Evolutionary conservation across 2,888 invertebrate genomes (phyloP).

Genomic region (Eupithecia subfuscata): DNA sequence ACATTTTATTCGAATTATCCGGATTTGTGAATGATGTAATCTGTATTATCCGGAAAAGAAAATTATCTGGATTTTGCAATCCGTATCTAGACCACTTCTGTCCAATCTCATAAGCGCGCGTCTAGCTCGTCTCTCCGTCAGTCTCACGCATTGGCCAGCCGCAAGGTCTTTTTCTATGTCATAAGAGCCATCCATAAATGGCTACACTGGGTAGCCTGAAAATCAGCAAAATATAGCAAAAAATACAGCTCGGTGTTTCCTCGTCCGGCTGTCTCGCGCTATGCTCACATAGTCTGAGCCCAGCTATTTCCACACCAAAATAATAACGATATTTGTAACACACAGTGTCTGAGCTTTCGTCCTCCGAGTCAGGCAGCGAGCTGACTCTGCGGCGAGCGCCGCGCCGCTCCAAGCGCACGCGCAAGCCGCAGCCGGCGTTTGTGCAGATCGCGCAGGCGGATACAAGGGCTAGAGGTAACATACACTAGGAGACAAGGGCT

Average conservation of each 20-base stretch:
- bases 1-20: too few relatives aligned
- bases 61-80: too few relatives aligned
- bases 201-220: too few relatives aligned
- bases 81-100: too few relatives aligned
- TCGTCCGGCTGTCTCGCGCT: too few relatives aligned
- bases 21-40: too few relatives aligned
- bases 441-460: conserved; percentile 73
- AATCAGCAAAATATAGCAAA: too few relatives aligned
- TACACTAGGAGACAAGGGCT: conserved; percentile 43
- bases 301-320: background rate
- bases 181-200: background rate
- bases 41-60: too few relatives aligned
- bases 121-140: background rate
- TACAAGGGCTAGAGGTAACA: conserved; percentile 64
- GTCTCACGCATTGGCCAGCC: background rate
- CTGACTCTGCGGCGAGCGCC: conserved; percentile 67
- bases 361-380: conserved; percentile 75
- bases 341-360: conserved; percentile 67
- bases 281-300: too few relatives aligned
- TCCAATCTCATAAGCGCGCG: too few relatives aligned
- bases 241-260: too few relatives aligned
- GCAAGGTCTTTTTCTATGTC: too few relatives aligned
- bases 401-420: conserved; percentile 77
- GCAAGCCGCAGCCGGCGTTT: conserved; percentile 74
- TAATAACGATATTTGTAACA: background rate